A percentile compares a stretch with the other conserved stretches of the same genome.
Conservation (phyloP, 2,888 invertebrate species). For the Pheosia gnoma region DNA sequence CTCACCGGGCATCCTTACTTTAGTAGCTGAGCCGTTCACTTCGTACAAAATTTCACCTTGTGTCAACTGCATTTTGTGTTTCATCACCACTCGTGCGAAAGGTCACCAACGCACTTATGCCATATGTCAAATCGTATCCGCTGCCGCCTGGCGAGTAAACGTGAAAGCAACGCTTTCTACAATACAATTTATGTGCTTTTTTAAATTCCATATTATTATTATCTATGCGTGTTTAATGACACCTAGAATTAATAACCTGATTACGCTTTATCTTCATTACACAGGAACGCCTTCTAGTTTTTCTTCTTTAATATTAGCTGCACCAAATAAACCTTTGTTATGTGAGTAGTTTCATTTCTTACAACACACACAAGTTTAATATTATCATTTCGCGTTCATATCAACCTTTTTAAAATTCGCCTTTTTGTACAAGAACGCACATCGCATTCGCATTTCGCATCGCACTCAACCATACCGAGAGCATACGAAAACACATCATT, state of each 20-base stretch:
- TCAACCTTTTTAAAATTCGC: too few relatives aligned
- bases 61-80: conserved; percentile 63
- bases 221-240: neutral
- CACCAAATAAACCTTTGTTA: neutral
- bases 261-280: neutral
- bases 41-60: conserved; percentile 74
- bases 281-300: neutral
- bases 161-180: conserved; percentile 44
- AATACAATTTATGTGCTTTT: conserved; percentile 5
- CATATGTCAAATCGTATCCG: conserved; percentile 44
- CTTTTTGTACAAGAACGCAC: too few relatives aligned
- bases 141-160: conserved; percentile 26
- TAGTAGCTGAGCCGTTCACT: conserved; percentile 68
- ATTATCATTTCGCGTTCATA: too few relatives aligned
- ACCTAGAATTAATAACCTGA: neutral
- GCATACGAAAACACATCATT: too few relatives aligned
- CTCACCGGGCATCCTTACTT: conserved; percentile 63
- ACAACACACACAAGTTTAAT: too few relatives aligned
- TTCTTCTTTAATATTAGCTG: neutral
- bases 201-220: neutral
- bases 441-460: too few relatives aligned
- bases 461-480: too few relatives aligned
- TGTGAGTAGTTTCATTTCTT: too few relatives aligned
- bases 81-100: conserved; percentile 56
- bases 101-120: conserved; percentile 51